A percentile compares a stretch with the other conserved stretches of the same genome.
Conservation (phyloP, 2,113 vertebrate species). For the Megatriorchis doriae region DNA sequence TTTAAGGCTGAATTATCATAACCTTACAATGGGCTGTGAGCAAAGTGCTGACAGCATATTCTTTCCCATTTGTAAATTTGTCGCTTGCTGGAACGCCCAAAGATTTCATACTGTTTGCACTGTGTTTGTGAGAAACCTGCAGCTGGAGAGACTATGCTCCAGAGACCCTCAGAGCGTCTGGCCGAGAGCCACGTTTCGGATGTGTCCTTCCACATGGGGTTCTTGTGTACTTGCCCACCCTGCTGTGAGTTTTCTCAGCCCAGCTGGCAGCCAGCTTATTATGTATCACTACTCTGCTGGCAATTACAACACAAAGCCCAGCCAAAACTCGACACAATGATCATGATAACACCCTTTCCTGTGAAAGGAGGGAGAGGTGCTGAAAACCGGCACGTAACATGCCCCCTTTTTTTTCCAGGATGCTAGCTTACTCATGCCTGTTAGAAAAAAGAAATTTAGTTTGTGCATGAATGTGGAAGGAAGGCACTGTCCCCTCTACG, state of each 20-base stretch:
- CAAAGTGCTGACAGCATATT: background rate
- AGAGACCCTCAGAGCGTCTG: background rate
- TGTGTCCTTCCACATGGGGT: background rate
- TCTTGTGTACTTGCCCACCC: background rate
- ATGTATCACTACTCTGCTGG: background rate
- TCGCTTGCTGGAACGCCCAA: background rate
- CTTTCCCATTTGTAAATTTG: background rate
- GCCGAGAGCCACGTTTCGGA: background rate
- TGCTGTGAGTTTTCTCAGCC: constrained; percentile 5
- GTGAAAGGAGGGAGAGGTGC: background rate
- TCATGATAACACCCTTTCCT: background rate
- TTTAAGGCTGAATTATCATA: background rate
- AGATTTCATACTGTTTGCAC: background rate
- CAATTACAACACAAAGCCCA: background rate
- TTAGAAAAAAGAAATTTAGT: background rate
- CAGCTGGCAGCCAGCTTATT: background rate
- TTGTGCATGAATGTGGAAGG: background rate
- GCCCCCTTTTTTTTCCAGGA: background rate
- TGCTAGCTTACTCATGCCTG: background rate
- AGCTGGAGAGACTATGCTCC: background rate
- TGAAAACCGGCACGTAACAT: background rate
- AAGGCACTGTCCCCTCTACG: rapidly evolving
- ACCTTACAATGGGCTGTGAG: background rate
- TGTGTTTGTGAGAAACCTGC: background rate
- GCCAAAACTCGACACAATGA: background rate